A percentile compares a stretch with the other conserved stretches of the same genome.
Conservation (phyloP, 2,797 vertebrate species). For the Aratinga solstitialis region DNA sequence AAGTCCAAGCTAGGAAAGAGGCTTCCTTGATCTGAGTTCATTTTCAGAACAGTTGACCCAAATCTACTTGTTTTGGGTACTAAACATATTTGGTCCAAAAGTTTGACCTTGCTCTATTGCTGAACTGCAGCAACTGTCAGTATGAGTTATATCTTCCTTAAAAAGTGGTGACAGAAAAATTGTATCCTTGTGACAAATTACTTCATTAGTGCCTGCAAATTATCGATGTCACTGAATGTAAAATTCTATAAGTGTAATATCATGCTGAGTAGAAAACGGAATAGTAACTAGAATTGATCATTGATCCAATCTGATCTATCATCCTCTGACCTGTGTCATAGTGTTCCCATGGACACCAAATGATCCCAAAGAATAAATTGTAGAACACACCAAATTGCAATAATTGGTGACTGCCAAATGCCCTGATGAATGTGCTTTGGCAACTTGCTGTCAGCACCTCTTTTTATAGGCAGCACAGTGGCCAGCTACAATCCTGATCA, state of each 20-base stretch:
- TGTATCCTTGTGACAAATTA: constrained; percentile 16
- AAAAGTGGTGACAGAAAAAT: not conserved
- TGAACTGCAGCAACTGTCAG: not conserved
- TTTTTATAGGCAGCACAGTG: not conserved
- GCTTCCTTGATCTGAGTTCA: not conserved
- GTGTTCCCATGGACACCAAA: not conserved
- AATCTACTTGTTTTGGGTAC: not conserved
- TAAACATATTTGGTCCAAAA: not conserved
- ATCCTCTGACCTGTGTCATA: not conserved
- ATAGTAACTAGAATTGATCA: not conserved
- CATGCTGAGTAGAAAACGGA: not conserved
- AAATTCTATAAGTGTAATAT: not conserved
- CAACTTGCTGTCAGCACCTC: not conserved
- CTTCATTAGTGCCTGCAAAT: constrained; percentile 19
- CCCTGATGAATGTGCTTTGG: not conserved
- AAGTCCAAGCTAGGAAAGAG: not conserved
- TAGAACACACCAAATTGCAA: not conserved
- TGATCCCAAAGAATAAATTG: not conserved
- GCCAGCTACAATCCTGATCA: not conserved
- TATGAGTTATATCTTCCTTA: not conserved
- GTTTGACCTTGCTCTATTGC: not conserved
- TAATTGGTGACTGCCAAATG: not conserved
- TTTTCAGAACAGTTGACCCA: not conserved
- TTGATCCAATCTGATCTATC: not conserved
- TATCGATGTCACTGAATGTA: not conserved